Evolutionary conservation across 2,888 invertebrate species (phyloP).

Genomic region (Aspidiotus rigidus): DNA sequence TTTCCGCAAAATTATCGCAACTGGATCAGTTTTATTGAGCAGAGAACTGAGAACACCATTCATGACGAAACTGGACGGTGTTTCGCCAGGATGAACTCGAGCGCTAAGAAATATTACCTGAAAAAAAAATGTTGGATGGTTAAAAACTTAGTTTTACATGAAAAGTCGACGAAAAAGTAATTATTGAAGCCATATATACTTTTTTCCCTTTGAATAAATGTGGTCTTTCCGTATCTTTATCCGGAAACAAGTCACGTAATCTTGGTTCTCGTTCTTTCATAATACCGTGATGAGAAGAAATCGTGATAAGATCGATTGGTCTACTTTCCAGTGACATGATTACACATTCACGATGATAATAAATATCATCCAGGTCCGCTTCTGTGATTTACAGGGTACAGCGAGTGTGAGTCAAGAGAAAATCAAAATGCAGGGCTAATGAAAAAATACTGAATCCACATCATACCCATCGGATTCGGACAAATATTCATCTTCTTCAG

Average conservation of each 20-base stretch:
- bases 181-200: conserved; percentile 45
- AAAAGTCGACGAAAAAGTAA: background rate
- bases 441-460: background rate
- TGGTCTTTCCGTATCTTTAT: conserved; percentile 55
- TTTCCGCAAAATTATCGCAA: conserved; percentile 62
- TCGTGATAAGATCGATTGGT: conserved; percentile 71
- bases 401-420: background rate
- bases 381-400: conserved; percentile 29
- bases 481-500: conserved; percentile 25
- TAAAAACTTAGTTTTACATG: background rate
- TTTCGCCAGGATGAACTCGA: conserved; percentile 86
- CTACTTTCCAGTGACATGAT: conserved; percentile 68
- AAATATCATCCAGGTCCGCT: conserved; percentile 57
- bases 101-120: conserved; percentile 77
- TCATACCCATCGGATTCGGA: conserved; percentile 18
- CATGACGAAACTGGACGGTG: conserved; percentile 81
- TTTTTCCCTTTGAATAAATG: conserved; percentile 68
- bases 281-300: conserved; percentile 71
- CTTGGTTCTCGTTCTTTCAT: conserved; percentile 60
- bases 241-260: conserved; percentile 64
- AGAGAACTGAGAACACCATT: conserved; percentile 78
- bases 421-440: background rate
- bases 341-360: conserved; percentile 73
- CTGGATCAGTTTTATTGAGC: conserved; percentile 61
- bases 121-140: conserved; percentile 23